Percentiles rank a stretch among this genome's conserved stretches.
These are phyloP conservation scores for Papilio polytes DNA, from an alignment of 1,140 invertebrate species.

Conservation along the genomic window DNA sequence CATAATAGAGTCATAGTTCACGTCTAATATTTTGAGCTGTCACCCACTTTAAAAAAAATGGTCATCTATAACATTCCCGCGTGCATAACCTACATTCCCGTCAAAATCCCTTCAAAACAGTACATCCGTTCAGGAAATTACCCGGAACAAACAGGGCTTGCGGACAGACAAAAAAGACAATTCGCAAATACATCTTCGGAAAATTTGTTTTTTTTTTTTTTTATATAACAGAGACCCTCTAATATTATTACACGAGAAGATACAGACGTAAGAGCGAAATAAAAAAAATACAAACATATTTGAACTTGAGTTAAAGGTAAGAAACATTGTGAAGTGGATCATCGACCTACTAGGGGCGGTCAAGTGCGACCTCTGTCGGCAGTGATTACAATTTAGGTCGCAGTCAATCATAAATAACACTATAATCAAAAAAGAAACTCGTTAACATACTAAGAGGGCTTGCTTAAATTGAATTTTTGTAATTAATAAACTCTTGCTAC, in stretches of 20 bases:
- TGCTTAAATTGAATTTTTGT: neutral
- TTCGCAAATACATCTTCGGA: too few species aligned
- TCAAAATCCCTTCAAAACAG: too few species aligned
- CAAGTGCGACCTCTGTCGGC: neutral
- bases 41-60: too few species aligned
- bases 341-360: neutral
- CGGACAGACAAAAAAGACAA: too few species aligned
- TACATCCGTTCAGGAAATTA: too few species aligned
- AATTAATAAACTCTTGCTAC: neutral
- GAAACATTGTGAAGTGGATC: conserved; percentile 2
- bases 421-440: neutral
- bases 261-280: neutral
- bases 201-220: too few species aligned
- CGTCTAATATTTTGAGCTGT: too few species aligned
- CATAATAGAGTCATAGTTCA: too few species aligned
- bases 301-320: neutral
- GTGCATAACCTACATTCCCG: too few species aligned
- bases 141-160: too few species aligned
- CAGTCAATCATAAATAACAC: neutral
- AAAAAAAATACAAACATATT: neutral
- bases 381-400: neutral
- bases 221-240: too few species aligned
- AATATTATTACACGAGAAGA: neutral
- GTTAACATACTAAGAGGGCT: neutral
- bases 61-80: too few species aligned